Percentiles rank a stretch among this genome's conserved stretches.
Evolutionary conservation across 2,888 invertebrate genomes (phyloP).

Genomic region (Ormyrus thymus): DNA sequence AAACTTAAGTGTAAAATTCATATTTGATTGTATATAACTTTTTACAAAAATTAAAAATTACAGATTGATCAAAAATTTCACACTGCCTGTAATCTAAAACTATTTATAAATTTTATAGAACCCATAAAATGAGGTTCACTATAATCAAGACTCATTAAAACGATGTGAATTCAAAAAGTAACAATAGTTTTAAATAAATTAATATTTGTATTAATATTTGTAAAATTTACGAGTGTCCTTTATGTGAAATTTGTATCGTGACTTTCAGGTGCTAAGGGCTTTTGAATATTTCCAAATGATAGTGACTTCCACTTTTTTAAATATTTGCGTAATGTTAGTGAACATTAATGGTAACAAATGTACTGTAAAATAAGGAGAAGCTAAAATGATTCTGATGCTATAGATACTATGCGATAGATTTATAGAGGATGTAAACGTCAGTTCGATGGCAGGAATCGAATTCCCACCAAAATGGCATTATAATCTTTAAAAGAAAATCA

Average conservation of each 20-base stretch:
- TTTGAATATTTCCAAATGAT: conserved; percentile 32
- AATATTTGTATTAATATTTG: too few species aligned
- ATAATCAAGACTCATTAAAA: conserved; percentile 27
- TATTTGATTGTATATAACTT: conserved; percentile 2
- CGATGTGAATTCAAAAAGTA: not conserved
- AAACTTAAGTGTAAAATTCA: conserved; percentile 8
- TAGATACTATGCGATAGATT: not conserved
- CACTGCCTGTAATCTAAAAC: conserved; percentile 28
- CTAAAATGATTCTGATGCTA: not conserved
- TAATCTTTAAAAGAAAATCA: conserved; percentile 1
- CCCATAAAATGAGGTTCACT: not conserved
- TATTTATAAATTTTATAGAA: not conserved
- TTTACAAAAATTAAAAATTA: conserved; percentile 1
- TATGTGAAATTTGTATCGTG: not conserved
- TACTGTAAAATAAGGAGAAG: not conserved
- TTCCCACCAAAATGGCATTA: conserved; percentile 5
- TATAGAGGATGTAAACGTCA: not conserved
- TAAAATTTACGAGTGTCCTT: not conserved
- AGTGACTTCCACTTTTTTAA: conserved; percentile 29
- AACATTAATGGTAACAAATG: not conserved
- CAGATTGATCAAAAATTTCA: conserved; percentile 18
- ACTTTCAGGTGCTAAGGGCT: conserved; percentile 38
- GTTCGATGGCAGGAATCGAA: not conserved
- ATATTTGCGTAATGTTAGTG: not conserved
- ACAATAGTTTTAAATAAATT: not conserved